phyloP scores from a whole-genome alignment of 2,113 vertebrate species.

The Suncus etruscus region DNA sequence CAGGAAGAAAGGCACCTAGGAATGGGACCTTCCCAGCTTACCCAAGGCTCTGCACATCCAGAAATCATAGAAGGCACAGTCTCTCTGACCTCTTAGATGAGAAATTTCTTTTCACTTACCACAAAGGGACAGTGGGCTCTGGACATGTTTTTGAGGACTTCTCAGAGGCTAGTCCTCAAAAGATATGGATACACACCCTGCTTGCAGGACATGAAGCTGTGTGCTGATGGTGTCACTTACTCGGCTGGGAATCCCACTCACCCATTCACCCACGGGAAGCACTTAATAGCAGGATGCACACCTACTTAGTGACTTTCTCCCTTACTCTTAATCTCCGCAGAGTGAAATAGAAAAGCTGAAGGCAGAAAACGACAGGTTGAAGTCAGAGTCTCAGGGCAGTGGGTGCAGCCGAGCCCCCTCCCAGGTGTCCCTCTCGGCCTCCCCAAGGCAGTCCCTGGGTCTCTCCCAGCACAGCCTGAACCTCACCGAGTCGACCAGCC shows the following conservation, averaged over 20 bases:
- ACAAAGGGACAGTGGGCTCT: neutral
- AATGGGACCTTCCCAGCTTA: neutral
- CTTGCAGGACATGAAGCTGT: neutral
- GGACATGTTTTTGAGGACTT: neutral
- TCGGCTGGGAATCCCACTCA: neutral
- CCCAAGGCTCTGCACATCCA: neutral
- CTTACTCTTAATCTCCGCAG: constrained; percentile 85
- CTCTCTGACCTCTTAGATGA: neutral
- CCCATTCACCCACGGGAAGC: neutral
- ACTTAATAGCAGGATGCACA: rapidly evolving
- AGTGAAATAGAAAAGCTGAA: constrained; percentile 97
- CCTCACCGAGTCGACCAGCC: constrained; percentile 96
- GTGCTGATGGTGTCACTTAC: neutral
- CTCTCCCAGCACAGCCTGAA: constrained; percentile 95
- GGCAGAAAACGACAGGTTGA: constrained; percentile 95
- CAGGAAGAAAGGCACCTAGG: neutral
- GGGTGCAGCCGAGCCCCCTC: constrained; percentile 93
- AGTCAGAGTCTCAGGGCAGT: constrained; percentile 92
- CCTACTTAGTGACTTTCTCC: neutral
- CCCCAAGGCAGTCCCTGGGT: constrained; percentile 88
- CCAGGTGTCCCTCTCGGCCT: constrained; percentile 93
- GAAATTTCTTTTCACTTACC: neutral
- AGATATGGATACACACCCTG: neutral
- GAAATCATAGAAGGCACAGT: neutral
- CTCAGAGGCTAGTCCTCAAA: neutral